These are phyloP conservation scores for Theonella swinhoei DNA, from an alignment of 37 sponge, comb jelly and placozoan genomes.

Conservation along the genomic window DNA sequence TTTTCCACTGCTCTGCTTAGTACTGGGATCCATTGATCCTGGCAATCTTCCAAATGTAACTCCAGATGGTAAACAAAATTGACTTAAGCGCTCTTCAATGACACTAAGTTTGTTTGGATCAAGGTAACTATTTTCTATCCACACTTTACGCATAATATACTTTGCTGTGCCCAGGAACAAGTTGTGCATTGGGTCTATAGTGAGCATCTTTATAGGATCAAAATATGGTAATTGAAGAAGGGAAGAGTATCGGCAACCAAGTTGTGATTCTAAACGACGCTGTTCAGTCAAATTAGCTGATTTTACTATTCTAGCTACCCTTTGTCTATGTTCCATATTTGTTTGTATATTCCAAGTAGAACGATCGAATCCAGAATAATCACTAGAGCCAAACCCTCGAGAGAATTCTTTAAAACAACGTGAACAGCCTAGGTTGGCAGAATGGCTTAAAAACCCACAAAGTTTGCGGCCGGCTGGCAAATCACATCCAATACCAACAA, in stretches of 20 bases:
- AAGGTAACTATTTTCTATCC: conserved; percentile 4
- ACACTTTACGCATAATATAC: conserved; percentile 10
- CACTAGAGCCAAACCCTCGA: conserved; percentile 17
- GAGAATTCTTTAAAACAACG: conserved; percentile 38
- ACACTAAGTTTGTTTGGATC: neutral
- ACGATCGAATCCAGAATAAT: conserved; percentile 13
- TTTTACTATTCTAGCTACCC: neutral
- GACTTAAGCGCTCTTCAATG: neutral
- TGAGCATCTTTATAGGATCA: conserved; percentile 16
- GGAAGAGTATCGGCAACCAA: conserved; percentile 32
- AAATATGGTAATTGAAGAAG: conserved; percentile 39
- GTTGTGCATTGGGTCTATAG: conserved; percentile 46
- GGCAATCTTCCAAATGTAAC: conserved; percentile 2
- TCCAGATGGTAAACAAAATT: neutral
- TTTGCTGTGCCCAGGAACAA: conserved; percentile 39
- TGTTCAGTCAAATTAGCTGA: neutral
- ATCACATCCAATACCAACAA: conserved; percentile 38
- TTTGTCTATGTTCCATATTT: neutral
- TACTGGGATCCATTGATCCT: neutral
- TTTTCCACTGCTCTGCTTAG: conserved; percentile 16
- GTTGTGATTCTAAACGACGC: conserved; percentile 1
- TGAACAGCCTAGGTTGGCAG: conserved; percentile 32
- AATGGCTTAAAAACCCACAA: conserved; percentile 41
- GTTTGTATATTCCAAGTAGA: conserved; percentile 5
- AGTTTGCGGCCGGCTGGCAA: conserved; percentile 32